These are phyloP conservation scores for Alces alces DNA, from an alignment of 2,113 vertebrate species.

Conservation along the genomic window DNA sequence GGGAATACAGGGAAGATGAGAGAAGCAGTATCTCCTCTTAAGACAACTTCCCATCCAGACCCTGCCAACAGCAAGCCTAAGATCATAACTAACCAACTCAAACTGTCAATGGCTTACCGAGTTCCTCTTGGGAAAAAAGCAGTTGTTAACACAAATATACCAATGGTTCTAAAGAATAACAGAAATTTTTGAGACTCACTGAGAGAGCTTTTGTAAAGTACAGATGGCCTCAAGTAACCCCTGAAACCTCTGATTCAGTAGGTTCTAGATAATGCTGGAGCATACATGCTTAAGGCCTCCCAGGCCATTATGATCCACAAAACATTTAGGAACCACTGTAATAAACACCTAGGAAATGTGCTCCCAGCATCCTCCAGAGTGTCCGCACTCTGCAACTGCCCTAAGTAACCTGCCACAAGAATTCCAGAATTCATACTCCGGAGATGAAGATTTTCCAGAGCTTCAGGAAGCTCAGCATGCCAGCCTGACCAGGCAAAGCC, in stretches of 20 bases:
- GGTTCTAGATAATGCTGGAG: background rate
- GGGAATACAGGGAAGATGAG: background rate
- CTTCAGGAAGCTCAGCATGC: background rate
- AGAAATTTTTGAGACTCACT: background rate
- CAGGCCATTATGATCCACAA: background rate
- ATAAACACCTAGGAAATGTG: background rate
- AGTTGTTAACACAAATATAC: background rate
- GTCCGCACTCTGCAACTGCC: background rate
- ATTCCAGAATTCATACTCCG: background rate
- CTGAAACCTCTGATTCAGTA: background rate
- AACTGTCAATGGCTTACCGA: background rate
- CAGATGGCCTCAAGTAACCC: background rate
- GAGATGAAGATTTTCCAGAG: background rate
- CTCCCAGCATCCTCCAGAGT: background rate
- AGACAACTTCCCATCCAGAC: background rate
- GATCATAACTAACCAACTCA: background rate
- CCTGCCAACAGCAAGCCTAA: background rate
- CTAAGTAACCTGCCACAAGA: background rate
- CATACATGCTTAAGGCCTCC: background rate
- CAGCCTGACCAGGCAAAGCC: background rate
- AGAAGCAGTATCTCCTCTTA: background rate
- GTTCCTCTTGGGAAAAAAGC: too few relatives aligned
- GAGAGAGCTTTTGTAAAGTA: background rate
- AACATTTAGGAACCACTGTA: background rate
- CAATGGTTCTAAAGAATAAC: background rate